phyloP scores from a whole-genome alignment of 2,113 vertebrate genomes.

The Syngnathus typhle region DNA sequence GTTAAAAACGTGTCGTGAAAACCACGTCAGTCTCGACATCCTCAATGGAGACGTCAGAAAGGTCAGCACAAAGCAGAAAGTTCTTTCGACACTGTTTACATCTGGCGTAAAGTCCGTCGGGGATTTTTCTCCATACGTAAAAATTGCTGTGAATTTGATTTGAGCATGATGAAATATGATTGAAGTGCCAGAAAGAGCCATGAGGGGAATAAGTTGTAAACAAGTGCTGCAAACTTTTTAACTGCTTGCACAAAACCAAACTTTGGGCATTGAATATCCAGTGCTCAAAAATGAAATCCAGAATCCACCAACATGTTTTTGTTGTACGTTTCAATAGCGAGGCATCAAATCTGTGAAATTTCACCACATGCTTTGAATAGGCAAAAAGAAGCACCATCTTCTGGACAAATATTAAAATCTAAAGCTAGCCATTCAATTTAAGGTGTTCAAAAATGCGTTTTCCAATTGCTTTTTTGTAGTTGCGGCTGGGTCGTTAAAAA shows the following conservation, averaged over 20 bases:
- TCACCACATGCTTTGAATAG: background rate
- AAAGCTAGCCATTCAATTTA: no score
- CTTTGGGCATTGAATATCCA: background rate
- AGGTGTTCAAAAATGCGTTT: background rate
- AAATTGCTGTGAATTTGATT: background rate
- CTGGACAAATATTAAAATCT: background rate
- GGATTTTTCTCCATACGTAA: background rate
- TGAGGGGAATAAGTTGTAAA: background rate
- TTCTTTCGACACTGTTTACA: background rate
- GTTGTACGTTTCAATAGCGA: no score
- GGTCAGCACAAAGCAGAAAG: background rate
- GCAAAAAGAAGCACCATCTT: background rate
- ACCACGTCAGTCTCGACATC: background rate
- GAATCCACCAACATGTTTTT: no score
- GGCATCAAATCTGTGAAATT: background rate
- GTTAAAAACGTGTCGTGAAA: slow-evolving; percentile 1
- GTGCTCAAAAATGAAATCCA: background rate
- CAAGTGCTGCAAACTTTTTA: background rate
- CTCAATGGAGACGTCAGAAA: background rate
- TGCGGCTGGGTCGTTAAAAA: background rate
- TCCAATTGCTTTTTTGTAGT: background rate
- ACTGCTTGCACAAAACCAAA: background rate
- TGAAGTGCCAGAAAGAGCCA: background rate
- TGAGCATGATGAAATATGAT: slow-evolving; percentile 3
- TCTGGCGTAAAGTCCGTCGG: background rate